A percentile compares a stretch with the other conserved stretches of the same genome.
phyloP scores from a whole-genome alignment of 2,113 vertebrate genomes.

The Nothoprocta pentlandii region DNA sequence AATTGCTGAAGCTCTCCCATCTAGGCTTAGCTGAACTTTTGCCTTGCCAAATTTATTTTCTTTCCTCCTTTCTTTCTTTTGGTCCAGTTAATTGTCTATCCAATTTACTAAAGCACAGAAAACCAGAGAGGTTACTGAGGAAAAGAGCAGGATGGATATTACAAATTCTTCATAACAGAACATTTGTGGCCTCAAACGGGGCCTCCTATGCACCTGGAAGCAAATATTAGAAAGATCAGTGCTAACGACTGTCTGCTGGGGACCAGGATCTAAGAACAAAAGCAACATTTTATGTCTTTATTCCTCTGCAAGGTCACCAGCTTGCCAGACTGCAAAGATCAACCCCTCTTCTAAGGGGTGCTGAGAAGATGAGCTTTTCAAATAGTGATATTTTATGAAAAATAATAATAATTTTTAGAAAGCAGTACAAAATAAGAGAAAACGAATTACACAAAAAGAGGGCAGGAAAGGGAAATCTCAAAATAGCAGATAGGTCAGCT shows the following conservation, averaged over 20 bases:
- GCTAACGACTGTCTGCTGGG: neutral
- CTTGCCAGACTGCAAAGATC: neutral
- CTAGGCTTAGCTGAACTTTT: neutral
- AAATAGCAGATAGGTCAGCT: neutral
- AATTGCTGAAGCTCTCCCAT: neutral
- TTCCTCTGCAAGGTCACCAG: neutral
- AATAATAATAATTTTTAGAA: no score
- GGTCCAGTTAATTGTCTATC: neutral
- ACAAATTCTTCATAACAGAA: neutral
- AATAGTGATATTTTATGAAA: neutral
- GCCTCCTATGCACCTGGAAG: neutral
- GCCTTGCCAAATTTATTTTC: neutral
- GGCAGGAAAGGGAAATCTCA: neutral
- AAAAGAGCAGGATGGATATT: neutral
- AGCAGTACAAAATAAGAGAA: neutral
- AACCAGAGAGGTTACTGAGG: neutral
- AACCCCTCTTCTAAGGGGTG: neutral
- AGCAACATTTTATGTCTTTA: neutral
- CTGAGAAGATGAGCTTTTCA: neutral
- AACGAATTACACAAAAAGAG: neutral
- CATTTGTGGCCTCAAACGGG: neutral
- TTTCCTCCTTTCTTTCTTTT: neutral
- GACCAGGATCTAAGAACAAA: neutral
- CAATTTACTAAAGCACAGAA: neutral
- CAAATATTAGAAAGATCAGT: neutral